phyloP scores from a whole-genome alignment of 2,888 invertebrate genomes.

The Sarcophaga variegata region DNA sequence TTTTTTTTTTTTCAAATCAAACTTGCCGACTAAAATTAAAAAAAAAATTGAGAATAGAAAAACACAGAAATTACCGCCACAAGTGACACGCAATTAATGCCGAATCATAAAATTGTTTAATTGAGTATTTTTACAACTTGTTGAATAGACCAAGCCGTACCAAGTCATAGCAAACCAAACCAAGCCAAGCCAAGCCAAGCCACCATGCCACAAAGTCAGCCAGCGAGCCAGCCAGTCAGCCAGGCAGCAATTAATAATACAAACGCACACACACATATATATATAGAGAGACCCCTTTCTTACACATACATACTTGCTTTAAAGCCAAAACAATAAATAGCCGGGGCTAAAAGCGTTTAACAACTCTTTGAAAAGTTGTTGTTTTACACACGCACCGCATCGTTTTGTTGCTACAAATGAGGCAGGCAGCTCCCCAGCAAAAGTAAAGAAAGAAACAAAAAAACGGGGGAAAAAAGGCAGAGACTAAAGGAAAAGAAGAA shows the following conservation, averaged over 20 bases:
- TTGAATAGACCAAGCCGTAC: constrained; percentile 55
- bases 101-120: constrained; percentile 67
- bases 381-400: constrained; percentile 15
- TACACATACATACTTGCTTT: neutral
- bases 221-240: neutral
- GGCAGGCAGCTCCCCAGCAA: neutral
- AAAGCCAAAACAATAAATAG: neutral
- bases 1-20: neutral
- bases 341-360: neutral
- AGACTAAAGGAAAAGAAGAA: too few species aligned
- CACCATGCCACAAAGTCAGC: constrained; percentile 5
- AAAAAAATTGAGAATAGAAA: neutral
- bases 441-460: too few species aligned
- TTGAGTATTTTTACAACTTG: constrained; percentile 69
- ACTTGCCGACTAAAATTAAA: constrained; percentile 5
- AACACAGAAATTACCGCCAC: neutral
- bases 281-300: neutral
- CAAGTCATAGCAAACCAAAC: constrained; percentile 10
- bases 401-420: neutral
- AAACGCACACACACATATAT: neutral
- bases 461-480: too few species aligned
- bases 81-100: constrained; percentile 67
- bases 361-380: constrained; percentile 3
- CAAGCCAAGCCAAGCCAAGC: neutral
- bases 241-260: neutral